Conservation (phyloP, 2,113 vertebrate species). For the Boulengeromyrus knoepffleri region DNA sequence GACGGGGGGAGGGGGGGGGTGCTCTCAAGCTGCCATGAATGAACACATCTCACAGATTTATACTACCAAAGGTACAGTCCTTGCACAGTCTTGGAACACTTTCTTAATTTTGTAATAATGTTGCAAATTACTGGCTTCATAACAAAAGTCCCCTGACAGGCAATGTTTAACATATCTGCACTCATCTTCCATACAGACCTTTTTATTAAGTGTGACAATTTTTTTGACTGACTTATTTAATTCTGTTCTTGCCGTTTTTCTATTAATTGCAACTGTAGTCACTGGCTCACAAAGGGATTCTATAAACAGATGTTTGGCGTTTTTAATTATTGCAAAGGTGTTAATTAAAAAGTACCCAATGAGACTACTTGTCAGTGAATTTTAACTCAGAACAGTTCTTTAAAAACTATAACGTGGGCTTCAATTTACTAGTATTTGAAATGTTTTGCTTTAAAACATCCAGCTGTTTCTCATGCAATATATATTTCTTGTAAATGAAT, state of each 20-base stretch:
- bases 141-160: not conserved
- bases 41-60: not conserved
- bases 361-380: not conserved
- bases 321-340: not conserved
- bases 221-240: not conserved
- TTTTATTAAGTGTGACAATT: not conserved
- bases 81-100: not conserved
- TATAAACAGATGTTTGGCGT: not conserved
- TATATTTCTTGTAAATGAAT: not conserved
- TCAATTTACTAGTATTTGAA: not conserved
- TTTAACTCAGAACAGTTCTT: not conserved
- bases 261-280: not conserved
- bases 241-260: not conserved
- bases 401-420: not conserved
- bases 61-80: not conserved
- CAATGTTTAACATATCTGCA: not conserved
- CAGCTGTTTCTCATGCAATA: not conserved
- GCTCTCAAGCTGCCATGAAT: not conserved
- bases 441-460: not conserved
- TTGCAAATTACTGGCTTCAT: not conserved
- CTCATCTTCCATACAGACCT: not conserved
- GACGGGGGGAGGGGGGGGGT: not conserved
- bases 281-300: not conserved
- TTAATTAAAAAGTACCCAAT: not conserved
- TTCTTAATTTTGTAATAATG: not conserved